Evolutionary conservation across 2,888 invertebrate genomes (phyloP), one percentile per base, ranked within the genome.

Genomic region (Lottia scabra): DNA sequence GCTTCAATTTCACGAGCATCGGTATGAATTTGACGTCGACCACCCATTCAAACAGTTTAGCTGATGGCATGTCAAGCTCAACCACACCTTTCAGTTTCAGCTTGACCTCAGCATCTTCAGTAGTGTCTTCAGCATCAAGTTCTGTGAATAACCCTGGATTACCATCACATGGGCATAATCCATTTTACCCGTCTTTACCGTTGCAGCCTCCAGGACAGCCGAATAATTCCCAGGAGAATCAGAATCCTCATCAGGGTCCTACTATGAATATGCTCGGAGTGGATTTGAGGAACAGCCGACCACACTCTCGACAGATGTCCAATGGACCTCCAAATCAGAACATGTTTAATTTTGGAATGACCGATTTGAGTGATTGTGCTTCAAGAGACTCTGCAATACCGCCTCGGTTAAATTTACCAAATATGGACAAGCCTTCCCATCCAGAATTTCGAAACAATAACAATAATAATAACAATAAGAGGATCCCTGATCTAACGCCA

Each of bases 1-100:
- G 81, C 16, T 83, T 85, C 67, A 82, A 82, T 72, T 84, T 83
- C 74, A 77, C 83, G n/a, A 84, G 79, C 72, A 84, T 85, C 68
- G 83, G 84, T 44, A 76, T 84, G 3, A 85, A 83, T 76, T 74
- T 85, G 66, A 77, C 82, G 1, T 82, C 85, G 16, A 80, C 82
- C 27, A 79, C 81, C n/a, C 19, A 69, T 5, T 56, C 38, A 38
- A 78, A 81, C 65, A 75, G 73, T 70, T 74, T 81, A 45, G 67
- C 67, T 16, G 72, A 72, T 13, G 65, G 68, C 16, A 70, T 65
- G 19, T 70, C 74, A 19, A 75, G 65, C 44, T 65, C 76, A 12
- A 67, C 72, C 8, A 75, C 67, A 12, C 71, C 76, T 12, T 77
- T 78, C 65, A 72, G 75, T 27, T 78, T 78, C 62, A 80, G 75